These are phyloP conservation scores for Aratinga solstitialis DNA, from an alignment of 2,797 vertebrate species.

Conservation along the genomic window DNA sequence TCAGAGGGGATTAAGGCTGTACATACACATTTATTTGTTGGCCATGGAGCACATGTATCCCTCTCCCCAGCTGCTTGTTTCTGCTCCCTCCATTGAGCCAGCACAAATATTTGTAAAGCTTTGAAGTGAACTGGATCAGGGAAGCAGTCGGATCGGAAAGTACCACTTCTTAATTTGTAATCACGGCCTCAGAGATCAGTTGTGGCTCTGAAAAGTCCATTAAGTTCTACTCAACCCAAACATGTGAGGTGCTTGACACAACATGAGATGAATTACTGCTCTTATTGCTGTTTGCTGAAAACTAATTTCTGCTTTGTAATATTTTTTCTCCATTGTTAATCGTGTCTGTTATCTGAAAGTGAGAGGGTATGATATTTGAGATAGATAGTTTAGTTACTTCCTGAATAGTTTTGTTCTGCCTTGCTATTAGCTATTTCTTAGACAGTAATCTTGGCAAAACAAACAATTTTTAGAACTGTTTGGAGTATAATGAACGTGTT, in stretches of 20 bases:
- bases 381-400: not conserved
- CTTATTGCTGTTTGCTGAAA: not conserved
- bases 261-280: not conserved
- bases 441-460: not conserved
- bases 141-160: not conserved
- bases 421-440: not conserved
- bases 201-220: not conserved
- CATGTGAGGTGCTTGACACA: not conserved
- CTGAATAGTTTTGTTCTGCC: not conserved
- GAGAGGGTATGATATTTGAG: not conserved
- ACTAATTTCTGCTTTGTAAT: not conserved
- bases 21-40: not conserved
- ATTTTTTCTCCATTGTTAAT: not conserved
- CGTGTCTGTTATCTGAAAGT: not conserved
- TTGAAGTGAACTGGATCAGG: not conserved
- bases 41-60: accelerated
- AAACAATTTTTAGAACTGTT: not conserved
- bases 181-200: not conserved
- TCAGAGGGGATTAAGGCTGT: not conserved
- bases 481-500: not conserved
- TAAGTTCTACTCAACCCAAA: not conserved
- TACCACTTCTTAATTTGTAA: not conserved
- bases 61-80: not conserved
- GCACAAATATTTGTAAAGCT: not conserved
- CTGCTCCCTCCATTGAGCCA: not conserved